phyloP scores from a whole-genome alignment of 2,113 vertebrate species.

The Pholis gunnellus region DNA sequence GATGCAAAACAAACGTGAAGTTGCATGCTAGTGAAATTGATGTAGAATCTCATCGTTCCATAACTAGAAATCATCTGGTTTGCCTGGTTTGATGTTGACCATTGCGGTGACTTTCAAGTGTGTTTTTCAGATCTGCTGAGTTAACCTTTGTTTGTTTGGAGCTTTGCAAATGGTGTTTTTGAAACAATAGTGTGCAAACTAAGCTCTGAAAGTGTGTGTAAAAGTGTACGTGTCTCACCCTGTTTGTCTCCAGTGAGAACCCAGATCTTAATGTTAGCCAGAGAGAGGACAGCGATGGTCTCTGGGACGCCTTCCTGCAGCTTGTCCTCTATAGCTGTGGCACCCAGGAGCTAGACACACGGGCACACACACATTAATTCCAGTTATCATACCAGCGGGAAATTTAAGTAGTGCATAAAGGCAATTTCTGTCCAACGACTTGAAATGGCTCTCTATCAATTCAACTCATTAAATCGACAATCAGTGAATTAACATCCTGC shows the following conservation, averaged over 20 bases:
- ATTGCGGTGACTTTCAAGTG: not conserved
- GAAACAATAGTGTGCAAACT: not conserved
- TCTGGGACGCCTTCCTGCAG: conserved; percentile 94
- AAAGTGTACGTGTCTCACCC: conserved; percentile 80
- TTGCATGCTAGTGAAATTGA: not conserved
- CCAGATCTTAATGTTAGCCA: conserved; percentile 98
- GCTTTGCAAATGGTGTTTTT: not conserved
- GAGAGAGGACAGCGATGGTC: conserved; percentile 91
- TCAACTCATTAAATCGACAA: not conserved
- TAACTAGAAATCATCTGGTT: not conserved
- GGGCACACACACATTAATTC: not conserved
- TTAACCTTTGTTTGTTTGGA: not conserved
- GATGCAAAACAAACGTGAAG: not conserved
- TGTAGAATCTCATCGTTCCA: not conserved
- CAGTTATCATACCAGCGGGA: not conserved
- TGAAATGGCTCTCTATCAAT: not conserved
- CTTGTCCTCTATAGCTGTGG: conserved; percentile 95
- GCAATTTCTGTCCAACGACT: not conserved
- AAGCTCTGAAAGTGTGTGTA: not conserved
- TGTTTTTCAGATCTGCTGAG: not conserved
- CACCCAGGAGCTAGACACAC: conserved; percentile 87
- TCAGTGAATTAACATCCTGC: not conserved
- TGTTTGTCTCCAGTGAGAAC: conserved; percentile 97
- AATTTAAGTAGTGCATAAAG: not conserved
- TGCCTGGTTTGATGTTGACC: not conserved